A percentile compares a stretch with the other conserved stretches of the same genome.
phyloP scores from a whole-genome alignment of 2,888 invertebrate genomes.

The Alcis repandata region DNA sequence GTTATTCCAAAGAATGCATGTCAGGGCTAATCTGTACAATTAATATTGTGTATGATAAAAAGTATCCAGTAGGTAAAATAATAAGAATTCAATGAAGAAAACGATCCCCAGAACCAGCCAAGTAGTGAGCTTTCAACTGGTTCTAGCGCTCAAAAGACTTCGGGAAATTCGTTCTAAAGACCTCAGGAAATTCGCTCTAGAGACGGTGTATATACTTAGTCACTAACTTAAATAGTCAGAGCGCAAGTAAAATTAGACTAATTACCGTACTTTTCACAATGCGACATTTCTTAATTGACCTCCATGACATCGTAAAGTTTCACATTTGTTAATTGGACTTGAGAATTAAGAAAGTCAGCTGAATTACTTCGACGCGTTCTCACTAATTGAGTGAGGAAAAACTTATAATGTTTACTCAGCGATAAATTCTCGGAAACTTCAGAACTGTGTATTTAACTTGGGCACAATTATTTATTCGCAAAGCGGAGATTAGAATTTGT shows the following conservation, averaged over 20 bases:
- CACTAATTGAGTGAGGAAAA: slow-evolving; percentile 47
- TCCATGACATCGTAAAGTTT: slow-evolving; percentile 64
- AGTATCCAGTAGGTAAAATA: no score
- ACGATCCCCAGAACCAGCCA: no score
- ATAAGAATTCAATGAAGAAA: no score
- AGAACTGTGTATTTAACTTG: slow-evolving; percentile 20
- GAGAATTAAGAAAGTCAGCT: slow-evolving; percentile 58
- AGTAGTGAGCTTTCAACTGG: no score
- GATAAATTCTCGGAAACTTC: slow-evolving; percentile 30
- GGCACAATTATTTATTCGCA: slow-evolving; percentile 15
- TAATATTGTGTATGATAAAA: no score
- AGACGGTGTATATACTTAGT: slow-evolving; percentile 2
- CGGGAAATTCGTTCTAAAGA: neutral
- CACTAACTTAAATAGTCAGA: slow-evolving; percentile 28
- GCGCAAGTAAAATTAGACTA: slow-evolving; percentile 62
- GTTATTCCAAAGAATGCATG: no score
- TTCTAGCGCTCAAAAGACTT: no score
- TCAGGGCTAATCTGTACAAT: no score
- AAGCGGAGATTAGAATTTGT: slow-evolving; percentile 21
- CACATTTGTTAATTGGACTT: slow-evolving; percentile 71
- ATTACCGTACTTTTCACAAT: slow-evolving; percentile 61
- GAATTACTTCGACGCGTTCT: slow-evolving; percentile 44
- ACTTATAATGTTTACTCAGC: slow-evolving; percentile 41
- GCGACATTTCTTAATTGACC: slow-evolving; percentile 69
- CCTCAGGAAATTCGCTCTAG: neutral